These are phyloP conservation scores for Drosophila teissieri DNA, from an alignment of 1,140 invertebrate genomes.

Conservation along the genomic window DNA sequence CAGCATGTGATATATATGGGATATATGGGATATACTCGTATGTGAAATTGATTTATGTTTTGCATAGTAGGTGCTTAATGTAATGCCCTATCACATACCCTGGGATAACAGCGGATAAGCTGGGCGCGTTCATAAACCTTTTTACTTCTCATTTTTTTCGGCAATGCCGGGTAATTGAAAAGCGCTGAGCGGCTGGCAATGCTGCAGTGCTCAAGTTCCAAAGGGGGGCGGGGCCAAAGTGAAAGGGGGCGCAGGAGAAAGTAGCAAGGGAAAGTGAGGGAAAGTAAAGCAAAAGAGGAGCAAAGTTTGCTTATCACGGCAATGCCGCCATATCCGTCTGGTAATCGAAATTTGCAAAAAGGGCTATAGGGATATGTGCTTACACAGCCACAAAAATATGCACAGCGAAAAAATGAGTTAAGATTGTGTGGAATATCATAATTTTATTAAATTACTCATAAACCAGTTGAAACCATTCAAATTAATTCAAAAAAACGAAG, in stretches of 20 bases:
- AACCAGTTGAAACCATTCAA: too few species aligned
- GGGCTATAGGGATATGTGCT: conserved; percentile 37
- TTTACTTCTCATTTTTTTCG: conserved; percentile 26
- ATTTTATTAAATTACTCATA: too few species aligned
- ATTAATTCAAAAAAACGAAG: too few species aligned
- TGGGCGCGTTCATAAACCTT: conserved; percentile 45
- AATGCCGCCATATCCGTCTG: conserved; percentile 65
- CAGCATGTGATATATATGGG: too few species aligned
- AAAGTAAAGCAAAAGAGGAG: conserved; percentile 10
- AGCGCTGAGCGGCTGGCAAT: conserved; percentile 36
- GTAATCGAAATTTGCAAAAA: conserved; percentile 70
- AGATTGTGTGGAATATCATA: too few species aligned
- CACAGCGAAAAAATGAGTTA: not conserved
- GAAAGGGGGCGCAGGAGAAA: conserved; percentile 18
- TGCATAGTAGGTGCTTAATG: not conserved
- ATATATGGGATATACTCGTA: not conserved
- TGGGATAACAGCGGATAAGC: conserved; percentile 19
- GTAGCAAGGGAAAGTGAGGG: conserved; percentile 10
- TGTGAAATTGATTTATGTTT: not conserved
- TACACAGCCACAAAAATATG: conserved; percentile 14
- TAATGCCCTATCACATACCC: conserved; percentile 10
- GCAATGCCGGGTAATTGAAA: conserved; percentile 64
- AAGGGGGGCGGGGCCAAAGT: conserved; percentile 22
- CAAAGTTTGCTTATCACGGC: conserved; percentile 55
- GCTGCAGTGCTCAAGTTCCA: conserved; percentile 22